These are phyloP conservation scores for Paradisaea rubra DNA, from an alignment of 2,113 vertebrate species.

Conservation along the genomic window DNA sequence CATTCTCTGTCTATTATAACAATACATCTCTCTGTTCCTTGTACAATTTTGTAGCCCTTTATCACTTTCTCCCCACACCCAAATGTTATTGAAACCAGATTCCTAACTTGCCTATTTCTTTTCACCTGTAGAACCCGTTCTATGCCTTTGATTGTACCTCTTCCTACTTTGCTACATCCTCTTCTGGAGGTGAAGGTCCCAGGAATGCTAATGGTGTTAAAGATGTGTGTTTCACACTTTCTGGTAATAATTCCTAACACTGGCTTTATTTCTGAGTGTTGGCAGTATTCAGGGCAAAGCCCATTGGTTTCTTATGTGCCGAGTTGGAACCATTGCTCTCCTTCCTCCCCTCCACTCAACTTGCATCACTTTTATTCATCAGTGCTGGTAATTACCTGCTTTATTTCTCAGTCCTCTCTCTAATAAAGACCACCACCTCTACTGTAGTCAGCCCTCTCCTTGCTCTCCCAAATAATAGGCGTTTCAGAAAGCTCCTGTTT, in stretches of 20 bases:
- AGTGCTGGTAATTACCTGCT: background rate
- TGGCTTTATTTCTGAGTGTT: background rate
- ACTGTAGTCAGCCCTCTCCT: background rate
- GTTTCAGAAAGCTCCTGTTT: background rate
- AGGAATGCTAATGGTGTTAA: background rate
- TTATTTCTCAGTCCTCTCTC: background rate
- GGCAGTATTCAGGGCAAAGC: background rate
- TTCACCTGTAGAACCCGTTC: background rate
- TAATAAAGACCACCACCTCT: background rate
- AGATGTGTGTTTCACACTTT: background rate
- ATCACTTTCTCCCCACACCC: background rate
- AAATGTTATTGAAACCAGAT: background rate
- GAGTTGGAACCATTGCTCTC: background rate
- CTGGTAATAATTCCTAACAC: background rate
- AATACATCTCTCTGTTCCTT: background rate
- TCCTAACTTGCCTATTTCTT: background rate
- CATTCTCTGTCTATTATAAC: background rate
- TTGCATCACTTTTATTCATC: background rate
- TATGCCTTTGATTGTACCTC: background rate
- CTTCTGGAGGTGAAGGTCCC: background rate
- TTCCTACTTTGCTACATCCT: background rate
- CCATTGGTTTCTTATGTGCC: background rate
- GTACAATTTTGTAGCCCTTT: background rate
- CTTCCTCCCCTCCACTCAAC: background rate
- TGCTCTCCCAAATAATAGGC: background rate